Conservation (phyloP, 2,797 vertebrate species). For the Falco biarmicus region DNA sequence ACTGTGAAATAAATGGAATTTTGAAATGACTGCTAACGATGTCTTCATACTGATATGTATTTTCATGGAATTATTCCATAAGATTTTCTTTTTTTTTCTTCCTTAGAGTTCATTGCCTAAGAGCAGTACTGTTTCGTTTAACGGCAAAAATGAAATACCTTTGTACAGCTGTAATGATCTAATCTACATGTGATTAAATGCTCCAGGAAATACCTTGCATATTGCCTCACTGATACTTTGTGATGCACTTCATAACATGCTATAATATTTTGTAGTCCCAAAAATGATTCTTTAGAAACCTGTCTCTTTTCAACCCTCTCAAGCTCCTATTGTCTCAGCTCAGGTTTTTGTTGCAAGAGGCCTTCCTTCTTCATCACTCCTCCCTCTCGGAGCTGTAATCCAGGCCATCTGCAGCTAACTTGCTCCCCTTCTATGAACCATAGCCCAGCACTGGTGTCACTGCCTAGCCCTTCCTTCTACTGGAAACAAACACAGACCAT, state of each 20-base stretch:
- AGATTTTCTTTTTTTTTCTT: not conserved
- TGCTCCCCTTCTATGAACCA: not conserved
- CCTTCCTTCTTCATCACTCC: not conserved
- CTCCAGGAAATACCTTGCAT: constrained; percentile 17
- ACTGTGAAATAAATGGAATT: constrained; percentile 31
- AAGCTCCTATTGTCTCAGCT: not conserved
- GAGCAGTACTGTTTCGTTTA: not conserved
- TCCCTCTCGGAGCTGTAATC: not conserved
- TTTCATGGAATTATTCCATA: constrained; percentile 4
- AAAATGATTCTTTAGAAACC: not conserved
- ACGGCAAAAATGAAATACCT: constrained; percentile 4
- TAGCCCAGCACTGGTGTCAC: not conserved
- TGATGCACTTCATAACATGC: not conserved
- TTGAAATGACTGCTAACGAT: constrained; percentile 12
- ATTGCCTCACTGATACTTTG: not conserved
- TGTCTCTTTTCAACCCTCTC: not conserved
- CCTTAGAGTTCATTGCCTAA: not conserved
- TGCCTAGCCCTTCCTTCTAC: not conserved
- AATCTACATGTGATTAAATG: constrained; percentile 2
- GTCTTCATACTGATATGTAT: not conserved
- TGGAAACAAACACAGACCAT: not conserved
- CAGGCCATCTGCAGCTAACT: not conserved
- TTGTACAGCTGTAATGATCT: constrained; percentile 28
- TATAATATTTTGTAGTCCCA: not conserved
- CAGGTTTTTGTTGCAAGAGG: not conserved